Evolutionary conservation across 2,113 vertebrate genomes (phyloP).

Genomic region (Zosterops hypoxanthus): DNA sequence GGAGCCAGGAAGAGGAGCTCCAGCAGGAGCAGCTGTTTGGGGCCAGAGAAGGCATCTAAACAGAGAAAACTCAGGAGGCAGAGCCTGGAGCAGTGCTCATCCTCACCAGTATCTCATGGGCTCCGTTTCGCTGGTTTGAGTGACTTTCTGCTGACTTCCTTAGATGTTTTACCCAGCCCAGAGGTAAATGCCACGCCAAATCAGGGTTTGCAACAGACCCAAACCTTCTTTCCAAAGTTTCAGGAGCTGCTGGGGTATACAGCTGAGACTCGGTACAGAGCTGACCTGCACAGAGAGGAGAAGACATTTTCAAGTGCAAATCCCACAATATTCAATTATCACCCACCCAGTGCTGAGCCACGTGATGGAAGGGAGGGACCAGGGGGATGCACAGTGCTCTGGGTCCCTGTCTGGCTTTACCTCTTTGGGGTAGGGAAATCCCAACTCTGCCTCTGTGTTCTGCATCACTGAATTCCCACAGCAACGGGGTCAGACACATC

Average conservation of each 20-base stretch:
- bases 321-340: neutral
- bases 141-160: neutral
- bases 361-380: neutral
- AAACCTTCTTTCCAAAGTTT: neutral
- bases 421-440: neutral
- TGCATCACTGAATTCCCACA: neutral
- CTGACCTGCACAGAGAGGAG: neutral
- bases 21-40: neutral
- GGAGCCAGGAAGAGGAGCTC: neutral
- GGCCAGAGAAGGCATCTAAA: neutral
- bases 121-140: neutral
- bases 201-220: neutral
- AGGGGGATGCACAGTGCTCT: neutral
- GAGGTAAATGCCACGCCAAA: neutral
- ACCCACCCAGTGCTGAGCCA: neutral
- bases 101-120: neutral
- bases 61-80: neutral
- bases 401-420: neutral
- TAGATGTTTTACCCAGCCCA: neutral
- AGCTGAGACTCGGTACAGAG: neutral
- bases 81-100: neutral
- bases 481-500: fast-evolving
- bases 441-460: neutral
- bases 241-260: neutral
- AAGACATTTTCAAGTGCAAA: neutral